Conservation (phyloP, 2,113 vertebrate genomes). For the Daphoenositta chrysoptera region DNA sequence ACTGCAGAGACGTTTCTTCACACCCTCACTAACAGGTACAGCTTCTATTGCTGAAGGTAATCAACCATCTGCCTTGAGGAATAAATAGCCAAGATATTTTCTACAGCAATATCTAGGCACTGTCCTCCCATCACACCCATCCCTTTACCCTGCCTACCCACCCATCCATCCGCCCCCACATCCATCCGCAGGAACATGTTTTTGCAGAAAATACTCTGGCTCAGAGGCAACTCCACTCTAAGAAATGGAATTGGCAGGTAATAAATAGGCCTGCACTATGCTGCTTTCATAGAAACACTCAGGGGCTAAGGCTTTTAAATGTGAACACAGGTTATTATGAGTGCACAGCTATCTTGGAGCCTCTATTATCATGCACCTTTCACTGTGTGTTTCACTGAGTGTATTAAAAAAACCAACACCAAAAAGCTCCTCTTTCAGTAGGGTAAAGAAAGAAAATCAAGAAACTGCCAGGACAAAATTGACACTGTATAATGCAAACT, state of each 20-base stretch:
- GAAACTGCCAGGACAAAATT: conserved; percentile 7
- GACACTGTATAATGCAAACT: neutral
- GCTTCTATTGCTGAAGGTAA: neutral
- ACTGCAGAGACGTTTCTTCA: neutral
- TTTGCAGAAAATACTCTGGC: neutral
- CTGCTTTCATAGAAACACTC: conserved; percentile 10
- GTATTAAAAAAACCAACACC: neutral
- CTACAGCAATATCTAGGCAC: neutral
- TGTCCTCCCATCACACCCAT: conserved; percentile 15
- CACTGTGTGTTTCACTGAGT: neutral
- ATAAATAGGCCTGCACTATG: conserved; percentile 8
- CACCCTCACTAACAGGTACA: neutral
- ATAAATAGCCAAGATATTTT: conserved; percentile 29
- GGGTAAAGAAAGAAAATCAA: conserved; percentile 19
- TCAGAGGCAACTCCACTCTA: neutral
- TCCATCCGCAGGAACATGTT: neutral
- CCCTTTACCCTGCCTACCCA: neutral
- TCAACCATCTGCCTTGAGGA: conserved; percentile 3
- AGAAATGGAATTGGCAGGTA: conserved; percentile 41
- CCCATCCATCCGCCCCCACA: neutral
- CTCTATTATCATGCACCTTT: neutral
- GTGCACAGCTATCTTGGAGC: neutral
- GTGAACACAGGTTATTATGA: neutral
- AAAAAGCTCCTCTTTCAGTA: neutral
- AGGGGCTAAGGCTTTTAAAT: conserved; percentile 27